phyloP scores from a whole-genome alignment of 2,797 vertebrate genomes.

The Sternarchorhynchus goeldii region DNA sequence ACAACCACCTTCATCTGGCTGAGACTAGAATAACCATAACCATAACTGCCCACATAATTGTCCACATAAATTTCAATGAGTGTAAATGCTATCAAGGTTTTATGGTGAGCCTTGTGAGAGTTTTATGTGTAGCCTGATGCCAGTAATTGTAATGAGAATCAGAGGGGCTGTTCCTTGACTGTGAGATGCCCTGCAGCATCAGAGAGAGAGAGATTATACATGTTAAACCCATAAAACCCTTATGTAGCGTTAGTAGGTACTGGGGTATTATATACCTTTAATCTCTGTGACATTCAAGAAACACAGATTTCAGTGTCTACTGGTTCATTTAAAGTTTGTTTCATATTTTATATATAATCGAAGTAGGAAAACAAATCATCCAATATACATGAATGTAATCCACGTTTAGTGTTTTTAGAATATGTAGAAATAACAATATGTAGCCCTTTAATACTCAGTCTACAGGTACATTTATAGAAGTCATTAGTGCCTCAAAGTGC shows the following conservation, averaged over 20 bases:
- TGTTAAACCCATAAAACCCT: not conserved
- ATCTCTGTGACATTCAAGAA: not conserved
- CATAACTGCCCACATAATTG: conserved; percentile 63
- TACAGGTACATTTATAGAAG: no score
- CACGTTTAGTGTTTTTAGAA: no score
- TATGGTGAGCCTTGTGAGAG: conserved; percentile 53
- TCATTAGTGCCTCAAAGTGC: no score
- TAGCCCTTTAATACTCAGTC: no score
- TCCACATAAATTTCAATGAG: conserved; percentile 63
- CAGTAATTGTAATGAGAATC: conserved; percentile 52
- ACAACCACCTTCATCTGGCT: conserved; percentile 50
- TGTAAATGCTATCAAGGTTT: conserved; percentile 60
- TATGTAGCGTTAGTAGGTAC: not conserved
- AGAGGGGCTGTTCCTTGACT: conserved; percentile 26
- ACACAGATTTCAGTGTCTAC: no score
- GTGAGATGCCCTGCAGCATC: conserved; percentile 43
- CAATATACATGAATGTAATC: no score
- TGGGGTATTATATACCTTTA: no score
- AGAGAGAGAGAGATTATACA: not conserved
- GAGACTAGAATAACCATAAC: conserved; percentile 33
- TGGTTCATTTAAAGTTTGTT: no score
- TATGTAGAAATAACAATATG: no score
- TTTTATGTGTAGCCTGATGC: conserved; percentile 57
- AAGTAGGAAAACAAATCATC: no score
- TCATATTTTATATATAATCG: no score